Evolutionary conservation across 2,113 vertebrate genomes (phyloP), one percentile per base, ranked within the genome.

Genomic region (Hypomesus transpacificus): DNA sequence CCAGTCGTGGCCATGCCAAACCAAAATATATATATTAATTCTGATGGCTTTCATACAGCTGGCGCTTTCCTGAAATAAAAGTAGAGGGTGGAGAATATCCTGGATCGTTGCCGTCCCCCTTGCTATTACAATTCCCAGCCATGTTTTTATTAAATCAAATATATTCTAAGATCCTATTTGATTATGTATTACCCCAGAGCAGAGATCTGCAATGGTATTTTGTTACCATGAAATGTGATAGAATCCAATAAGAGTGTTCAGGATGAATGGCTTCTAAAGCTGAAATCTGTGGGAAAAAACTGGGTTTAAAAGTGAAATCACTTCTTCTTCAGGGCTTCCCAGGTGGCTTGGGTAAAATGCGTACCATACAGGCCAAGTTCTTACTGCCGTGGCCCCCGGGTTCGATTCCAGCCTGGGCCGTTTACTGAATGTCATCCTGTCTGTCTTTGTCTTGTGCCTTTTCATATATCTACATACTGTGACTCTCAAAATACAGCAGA

Each of bases 21-120:
- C 73, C 70, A 51, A 81, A 64, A 69, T 77, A 73, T 78, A 73
- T 78, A 78, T 78, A 78, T 84, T 87, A 77, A 82, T 86, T 83
- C 85, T 72, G 56, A 73, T 63, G 16, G 52, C 52, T 31, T 84
- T 89, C 79, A 83, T 80, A 83, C 73, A 76, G 60, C 9, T 71
- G 70, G 63, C 60, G n/a, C 75, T 78, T 73, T 79, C 74, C 62
- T 46, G 39, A 46, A 46, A 6, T 13, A 11, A 46, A 46, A 46
- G 9, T 0, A 34, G 39, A 46, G 39, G 39, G 46, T 70, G 68
- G 78, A 22, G 75, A 73, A 66, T 4, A 39, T 54, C 3, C 71
- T 4, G 24, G 56, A 57, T 66, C n/a, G 80, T 85, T 69, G 17
- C 24, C 68, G 72, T 75, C 54, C 46, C 26, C 39, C 54, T 53